Evolutionary conservation across 2,797 vertebrate genomes (phyloP).

Genomic region (Parauchenoglanis punctatus): DNA sequence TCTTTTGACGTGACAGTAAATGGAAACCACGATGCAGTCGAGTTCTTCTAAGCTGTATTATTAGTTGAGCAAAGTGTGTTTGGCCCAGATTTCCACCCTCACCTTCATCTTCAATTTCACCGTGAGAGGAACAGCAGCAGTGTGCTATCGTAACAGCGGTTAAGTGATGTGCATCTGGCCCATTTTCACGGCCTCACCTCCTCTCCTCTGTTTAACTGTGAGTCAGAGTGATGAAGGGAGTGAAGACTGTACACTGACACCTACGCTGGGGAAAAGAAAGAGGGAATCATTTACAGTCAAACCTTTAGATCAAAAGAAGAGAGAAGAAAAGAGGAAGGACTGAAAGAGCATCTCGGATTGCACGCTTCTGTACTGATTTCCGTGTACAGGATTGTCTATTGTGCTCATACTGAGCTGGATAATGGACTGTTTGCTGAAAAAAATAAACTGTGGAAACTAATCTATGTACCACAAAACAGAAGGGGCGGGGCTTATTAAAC

Average conservation of each 20-base stretch:
- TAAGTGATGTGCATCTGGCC: slow-evolving; percentile 8
- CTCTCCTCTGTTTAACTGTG: slow-evolving; percentile 9
- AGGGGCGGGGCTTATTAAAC: neutral
- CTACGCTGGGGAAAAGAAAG: neutral
- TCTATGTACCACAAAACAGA: neutral
- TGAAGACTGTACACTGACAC: slow-evolving; percentile 11
- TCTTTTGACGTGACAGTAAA: neutral
- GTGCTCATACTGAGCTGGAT: neutral
- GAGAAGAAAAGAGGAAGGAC: slow-evolving; percentile 6
- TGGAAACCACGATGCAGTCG: neutral
- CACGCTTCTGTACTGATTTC: neutral
- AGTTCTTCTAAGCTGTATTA: slow-evolving; percentile 10
- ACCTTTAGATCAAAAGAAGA: slow-evolving; percentile 12
- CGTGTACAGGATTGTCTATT: neutral
- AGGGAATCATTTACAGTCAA: slow-evolving; percentile 4
- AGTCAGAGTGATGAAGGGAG: slow-evolving; percentile 8
- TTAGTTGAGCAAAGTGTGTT: neutral
- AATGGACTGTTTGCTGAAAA: neutral
- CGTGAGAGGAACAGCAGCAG: neutral
- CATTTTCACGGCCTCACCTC: slow-evolving; percentile 23
- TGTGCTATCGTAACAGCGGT: neutral
- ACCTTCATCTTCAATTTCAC: slow-evolving; percentile 8
- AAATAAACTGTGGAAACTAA: neutral
- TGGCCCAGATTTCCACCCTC: slow-evolving; percentile 21
- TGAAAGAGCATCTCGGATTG: neutral